phyloP scores from a whole-genome alignment of 1,140 invertebrate species.

The Drosophila paulistorum region DNA sequence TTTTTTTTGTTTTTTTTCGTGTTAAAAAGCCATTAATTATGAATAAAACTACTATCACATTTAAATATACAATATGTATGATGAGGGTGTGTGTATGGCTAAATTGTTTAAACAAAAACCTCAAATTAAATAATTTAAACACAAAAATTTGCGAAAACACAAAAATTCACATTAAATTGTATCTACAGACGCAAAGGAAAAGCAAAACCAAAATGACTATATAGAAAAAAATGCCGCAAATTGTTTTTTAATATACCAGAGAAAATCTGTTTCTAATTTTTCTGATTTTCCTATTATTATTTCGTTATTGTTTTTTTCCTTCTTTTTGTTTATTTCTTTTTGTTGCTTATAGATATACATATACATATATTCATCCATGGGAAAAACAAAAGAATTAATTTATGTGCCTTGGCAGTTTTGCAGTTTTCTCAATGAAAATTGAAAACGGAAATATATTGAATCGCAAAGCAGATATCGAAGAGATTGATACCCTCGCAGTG shows the following conservation, averaged over 20 bases:
- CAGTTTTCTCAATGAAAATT: conserved; percentile 8
- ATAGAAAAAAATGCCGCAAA: conserved; percentile 45
- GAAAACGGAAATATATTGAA: background rate
- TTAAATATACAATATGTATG: conserved; percentile 54
- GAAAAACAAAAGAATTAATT: background rate
- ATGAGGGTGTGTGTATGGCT: conserved; percentile 29
- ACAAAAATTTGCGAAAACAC: conserved; percentile 21
- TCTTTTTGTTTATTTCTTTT: conserved; percentile 7
- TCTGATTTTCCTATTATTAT: conserved; percentile 20
- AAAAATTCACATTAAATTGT: conserved; percentile 43
- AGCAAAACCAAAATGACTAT: conserved; percentile 15
- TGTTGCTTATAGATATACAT: background rate
- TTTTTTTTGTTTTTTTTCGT: conserved; percentile 28
- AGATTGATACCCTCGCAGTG: conserved; percentile 5
- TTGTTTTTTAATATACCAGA: conserved; percentile 41
- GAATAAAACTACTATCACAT: conserved; percentile 80
- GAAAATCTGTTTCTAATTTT: conserved; percentile 21
- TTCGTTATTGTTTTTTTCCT: conserved; percentile 6
- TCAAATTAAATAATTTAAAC: background rate
- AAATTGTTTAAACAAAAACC: conserved; percentile 24
- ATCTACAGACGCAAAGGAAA: conserved; percentile 64
- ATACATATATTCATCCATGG: background rate
- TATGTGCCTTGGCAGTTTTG: conserved; percentile 9
- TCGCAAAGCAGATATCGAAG: background rate
- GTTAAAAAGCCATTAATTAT: conserved; percentile 55